These are phyloP conservation scores for Aphis craccivora DNA, from an alignment of 1,140 invertebrate species.

Conservation along the genomic window DNA sequence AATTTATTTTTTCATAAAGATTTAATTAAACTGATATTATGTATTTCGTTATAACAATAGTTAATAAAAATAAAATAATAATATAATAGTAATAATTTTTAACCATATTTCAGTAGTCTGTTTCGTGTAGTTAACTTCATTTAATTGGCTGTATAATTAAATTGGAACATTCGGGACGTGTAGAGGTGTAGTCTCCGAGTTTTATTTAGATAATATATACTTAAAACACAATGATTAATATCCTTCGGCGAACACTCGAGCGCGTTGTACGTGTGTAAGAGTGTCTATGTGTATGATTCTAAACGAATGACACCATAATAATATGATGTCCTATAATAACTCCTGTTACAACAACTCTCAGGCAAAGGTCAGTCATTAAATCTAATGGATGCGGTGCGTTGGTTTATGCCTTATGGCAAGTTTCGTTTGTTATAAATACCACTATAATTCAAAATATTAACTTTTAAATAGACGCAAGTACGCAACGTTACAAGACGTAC, in stretches of 20 bases:
- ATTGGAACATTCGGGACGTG: not conserved
- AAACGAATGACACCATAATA: not conserved
- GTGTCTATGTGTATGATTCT: not conserved
- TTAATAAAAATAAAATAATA: not conserved
- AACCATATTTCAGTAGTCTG: not conserved
- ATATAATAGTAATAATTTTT: slow-evolving; percentile 4
- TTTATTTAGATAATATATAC: slow-evolving; percentile 35
- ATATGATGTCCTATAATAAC: not conserved
- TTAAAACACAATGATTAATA: slow-evolving; percentile 20
- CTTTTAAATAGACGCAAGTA: not conserved
- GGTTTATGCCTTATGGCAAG: not conserved
- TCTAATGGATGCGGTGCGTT: not conserved
- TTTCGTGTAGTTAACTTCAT: not conserved
- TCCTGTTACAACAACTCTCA: not conserved
- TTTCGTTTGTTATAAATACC: not conserved
- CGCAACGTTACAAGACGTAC: not conserved
- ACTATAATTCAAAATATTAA: not conserved
- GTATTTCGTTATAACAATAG: not conserved
- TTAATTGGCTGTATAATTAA: slow-evolving; percentile 17
- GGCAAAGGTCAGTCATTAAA: slow-evolving; percentile 27
- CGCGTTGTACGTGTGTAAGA: not conserved
- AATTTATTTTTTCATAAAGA: not conserved
- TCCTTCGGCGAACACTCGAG: not conserved
- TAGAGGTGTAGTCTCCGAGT: not conserved
- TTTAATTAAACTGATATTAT: not conserved